Evolutionary conservation across 2,888 invertebrate species (phyloP), one percentile per base, ranked within the genome.

Genomic region (Lepeophtheirus nordmannii): DNA sequence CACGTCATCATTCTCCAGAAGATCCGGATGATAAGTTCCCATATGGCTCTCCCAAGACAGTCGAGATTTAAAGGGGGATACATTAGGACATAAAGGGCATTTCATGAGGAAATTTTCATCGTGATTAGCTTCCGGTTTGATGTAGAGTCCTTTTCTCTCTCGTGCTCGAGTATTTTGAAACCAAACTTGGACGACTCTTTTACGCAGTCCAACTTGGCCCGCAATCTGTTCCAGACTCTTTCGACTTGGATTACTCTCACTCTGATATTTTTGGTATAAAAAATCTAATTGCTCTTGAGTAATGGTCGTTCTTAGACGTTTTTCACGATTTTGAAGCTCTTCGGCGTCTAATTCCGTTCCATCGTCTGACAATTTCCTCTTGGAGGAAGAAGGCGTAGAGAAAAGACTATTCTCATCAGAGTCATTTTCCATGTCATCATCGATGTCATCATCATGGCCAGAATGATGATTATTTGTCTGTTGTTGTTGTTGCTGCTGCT

Each of bases 211-310:
- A 56, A 96, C 94, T 78, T 96, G 93, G 71, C 89, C 82, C 9
- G 96, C 92, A 73, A 97, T 96, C 72, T 89, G 91, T 76, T 97
- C 96, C 70, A 96, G 80, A 90, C 94, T 94, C 78, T 96, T 96
- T 61, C 96, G 82, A 71, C 92, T 93, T 65, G 97, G 97, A 78
- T 96, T 97, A 68, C 92, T 92, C 78, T 97, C 96, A 67, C 91
- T 84, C 78, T 94, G 93, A 77, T 97, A 97, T 78, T 96, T 93
- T 79, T 94, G 94, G 77, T 96, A 96, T 70, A 97, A 81, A 77
- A 93, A 96, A 77, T 96, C 96, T 71, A 97, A 78, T 77, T 97
- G 97, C 78, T 97, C 96, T 10, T 96, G 96, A 70, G 94, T 80
- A 73, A 97, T 97, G 10, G 96, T 96, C 5, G 97, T 97, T 71